Evolutionary conservation across 1,140 invertebrate genomes (phyloP).

Genomic region (Leptopilina boulardi): DNA sequence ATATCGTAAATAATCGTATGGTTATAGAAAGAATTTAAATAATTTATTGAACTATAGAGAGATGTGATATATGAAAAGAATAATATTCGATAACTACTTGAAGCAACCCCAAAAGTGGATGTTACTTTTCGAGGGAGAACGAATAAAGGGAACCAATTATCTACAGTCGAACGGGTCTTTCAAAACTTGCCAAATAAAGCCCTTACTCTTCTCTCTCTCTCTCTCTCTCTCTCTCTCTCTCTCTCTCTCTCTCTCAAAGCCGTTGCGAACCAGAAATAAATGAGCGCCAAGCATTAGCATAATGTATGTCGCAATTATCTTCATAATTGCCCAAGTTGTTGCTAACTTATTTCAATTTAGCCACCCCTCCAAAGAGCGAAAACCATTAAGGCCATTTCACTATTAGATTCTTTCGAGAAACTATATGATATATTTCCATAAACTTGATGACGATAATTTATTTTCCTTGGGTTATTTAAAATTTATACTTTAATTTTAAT

Average conservation of each 20-base stretch:
- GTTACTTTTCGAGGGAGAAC: constrained; percentile 2
- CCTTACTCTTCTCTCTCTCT: constrained; percentile 28
- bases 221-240: constrained; percentile 31
- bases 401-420: neutral
- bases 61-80: neutral
- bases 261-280: constrained; percentile 64
- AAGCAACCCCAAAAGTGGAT: constrained; percentile 23
- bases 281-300: constrained; percentile 68
- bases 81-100: constrained; percentile 14
- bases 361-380: constrained; percentile 47
- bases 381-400: neutral
- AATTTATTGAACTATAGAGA: no score
- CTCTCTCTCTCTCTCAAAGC: constrained; percentile 48
- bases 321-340: constrained; percentile 73
- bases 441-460: neutral
- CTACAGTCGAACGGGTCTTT: constrained; percentile 56
- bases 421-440: neutral
- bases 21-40: no score
- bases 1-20: no score
- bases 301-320: constrained; percentile 73
- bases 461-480: neutral
- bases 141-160: constrained; percentile 55
- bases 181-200: constrained; percentile 67
- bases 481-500: no score
- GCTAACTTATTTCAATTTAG: constrained; percentile 72